Conservation (phyloP, 2,797 vertebrate species). For the Rhynchotus rufescens region DNA sequence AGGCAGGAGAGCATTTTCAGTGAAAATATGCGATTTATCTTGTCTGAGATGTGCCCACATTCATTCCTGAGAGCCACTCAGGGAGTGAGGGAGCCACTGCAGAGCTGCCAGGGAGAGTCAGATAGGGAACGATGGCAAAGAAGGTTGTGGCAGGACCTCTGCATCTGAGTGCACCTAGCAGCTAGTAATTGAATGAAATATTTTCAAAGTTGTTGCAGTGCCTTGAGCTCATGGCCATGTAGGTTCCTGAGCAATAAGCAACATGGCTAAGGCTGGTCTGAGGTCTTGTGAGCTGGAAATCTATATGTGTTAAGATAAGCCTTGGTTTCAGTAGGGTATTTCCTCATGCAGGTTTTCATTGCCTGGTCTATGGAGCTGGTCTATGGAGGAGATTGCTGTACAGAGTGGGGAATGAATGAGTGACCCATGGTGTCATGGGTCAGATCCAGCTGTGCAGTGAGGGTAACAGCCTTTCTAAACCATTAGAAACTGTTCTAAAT, state of each 20-base stretch:
- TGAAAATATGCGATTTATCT: background rate
- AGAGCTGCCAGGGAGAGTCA: background rate
- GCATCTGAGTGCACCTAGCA: background rate
- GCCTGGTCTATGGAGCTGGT: background rate
- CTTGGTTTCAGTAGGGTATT: background rate
- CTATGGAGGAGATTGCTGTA: background rate
- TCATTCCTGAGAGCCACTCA: background rate
- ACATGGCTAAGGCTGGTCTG: background rate
- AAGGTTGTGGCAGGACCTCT: background rate
- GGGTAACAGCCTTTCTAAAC: background rate
- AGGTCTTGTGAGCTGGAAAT: background rate
- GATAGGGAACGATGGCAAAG: fast-evolving
- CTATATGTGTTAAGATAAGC: background rate
- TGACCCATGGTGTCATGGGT: background rate
- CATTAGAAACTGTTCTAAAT: too few species aligned
- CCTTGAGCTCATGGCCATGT: too few species aligned
- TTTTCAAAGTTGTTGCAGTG: background rate
- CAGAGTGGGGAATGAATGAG: background rate
- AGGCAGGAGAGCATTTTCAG: background rate
- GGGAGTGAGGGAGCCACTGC: background rate
- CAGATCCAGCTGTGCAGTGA: background rate
- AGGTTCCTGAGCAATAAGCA: background rate
- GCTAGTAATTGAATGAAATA: background rate
- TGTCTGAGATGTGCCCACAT: background rate
- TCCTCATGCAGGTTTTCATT: background rate